A percentile compares a stretch with the other conserved stretches of the same genome.
Evolutionary conservation across 2,797 vertebrate genomes (phyloP).

Genomic region (Craterocephalus amniculus): DNA sequence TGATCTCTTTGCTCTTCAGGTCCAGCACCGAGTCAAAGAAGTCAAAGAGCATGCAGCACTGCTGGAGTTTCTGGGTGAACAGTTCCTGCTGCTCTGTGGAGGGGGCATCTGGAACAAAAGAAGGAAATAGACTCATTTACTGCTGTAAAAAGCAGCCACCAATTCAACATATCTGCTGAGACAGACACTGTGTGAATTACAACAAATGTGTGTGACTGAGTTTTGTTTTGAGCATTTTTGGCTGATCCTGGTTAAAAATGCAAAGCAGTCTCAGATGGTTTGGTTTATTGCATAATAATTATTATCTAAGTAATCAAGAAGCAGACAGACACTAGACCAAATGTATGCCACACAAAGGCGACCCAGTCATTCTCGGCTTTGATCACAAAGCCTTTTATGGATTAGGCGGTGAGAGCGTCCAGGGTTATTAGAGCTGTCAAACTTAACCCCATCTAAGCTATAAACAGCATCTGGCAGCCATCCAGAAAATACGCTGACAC

Average conservation of each 20-base stretch:
- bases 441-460: conserved; percentile 71
- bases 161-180: conserved; percentile 9
- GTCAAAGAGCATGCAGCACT: conserved; percentile 97
- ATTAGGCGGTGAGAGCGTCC: conserved; percentile 63
- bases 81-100: conserved; percentile 94
- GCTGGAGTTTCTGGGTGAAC: conserved; percentile 96
- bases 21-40: conserved; percentile 96
- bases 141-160: neutral
- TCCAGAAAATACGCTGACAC: conserved; percentile 65
- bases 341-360: conserved; percentile 26
- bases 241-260: neutral
- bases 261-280: neutral
- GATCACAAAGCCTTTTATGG: conserved; percentile 74
- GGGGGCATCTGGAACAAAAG: conserved; percentile 87
- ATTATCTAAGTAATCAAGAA: neutral
- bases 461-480: conserved; percentile 70
- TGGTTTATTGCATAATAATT: conserved; percentile 7
- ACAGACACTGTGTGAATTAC: neutral
- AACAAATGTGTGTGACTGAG: neutral
- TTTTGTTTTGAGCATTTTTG: neutral
- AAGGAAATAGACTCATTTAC: conserved; percentile 33
- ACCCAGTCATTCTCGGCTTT: conserved; percentile 56
- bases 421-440: conserved; percentile 78
- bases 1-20: conserved; percentile 98
- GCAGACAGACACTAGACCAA: conserved; percentile 10